Conservation (phyloP, 2,797 vertebrate species). For the Sebastes itinus region DNA sequence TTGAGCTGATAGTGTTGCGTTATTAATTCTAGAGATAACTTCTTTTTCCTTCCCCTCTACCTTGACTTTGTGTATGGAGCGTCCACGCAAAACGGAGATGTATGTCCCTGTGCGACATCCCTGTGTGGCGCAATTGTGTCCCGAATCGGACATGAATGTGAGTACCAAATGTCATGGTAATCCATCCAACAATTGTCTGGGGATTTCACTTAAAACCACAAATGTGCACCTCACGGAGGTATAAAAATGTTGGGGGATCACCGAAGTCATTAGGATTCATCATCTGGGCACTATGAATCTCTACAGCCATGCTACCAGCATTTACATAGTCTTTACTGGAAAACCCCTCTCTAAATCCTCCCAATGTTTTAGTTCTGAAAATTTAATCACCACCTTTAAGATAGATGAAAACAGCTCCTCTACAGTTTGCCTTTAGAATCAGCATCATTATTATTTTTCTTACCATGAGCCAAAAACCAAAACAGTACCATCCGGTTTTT, state of each 20-base stretch:
- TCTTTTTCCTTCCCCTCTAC: too few relatives aligned
- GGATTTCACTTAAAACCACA: background rate
- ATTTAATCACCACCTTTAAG: background rate
- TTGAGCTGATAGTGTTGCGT: too few relatives aligned
- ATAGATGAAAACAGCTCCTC: background rate
- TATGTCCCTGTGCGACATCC: too few relatives aligned
- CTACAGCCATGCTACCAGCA: background rate
- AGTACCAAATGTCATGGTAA: background rate
- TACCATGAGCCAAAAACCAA: background rate
- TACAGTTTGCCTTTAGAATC: background rate
- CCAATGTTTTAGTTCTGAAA: background rate
- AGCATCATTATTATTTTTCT: background rate
- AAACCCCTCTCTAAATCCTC: background rate
- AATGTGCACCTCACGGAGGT: background rate
- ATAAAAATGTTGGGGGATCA: background rate
- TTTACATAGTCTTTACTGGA: background rate
- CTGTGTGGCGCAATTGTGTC: background rate
- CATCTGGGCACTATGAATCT: background rate
- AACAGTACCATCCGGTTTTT: background rate
- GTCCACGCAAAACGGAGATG: too few relatives aligned
- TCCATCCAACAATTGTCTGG: background rate
- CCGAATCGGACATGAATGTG: background rate
- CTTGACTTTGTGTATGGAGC: too few relatives aligned
- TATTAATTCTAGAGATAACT: too few relatives aligned
- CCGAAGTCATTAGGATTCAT: background rate